These are phyloP conservation scores for Noctua comes DNA, from an alignment of 2,888 invertebrate species.

Conservation along the genomic window DNA sequence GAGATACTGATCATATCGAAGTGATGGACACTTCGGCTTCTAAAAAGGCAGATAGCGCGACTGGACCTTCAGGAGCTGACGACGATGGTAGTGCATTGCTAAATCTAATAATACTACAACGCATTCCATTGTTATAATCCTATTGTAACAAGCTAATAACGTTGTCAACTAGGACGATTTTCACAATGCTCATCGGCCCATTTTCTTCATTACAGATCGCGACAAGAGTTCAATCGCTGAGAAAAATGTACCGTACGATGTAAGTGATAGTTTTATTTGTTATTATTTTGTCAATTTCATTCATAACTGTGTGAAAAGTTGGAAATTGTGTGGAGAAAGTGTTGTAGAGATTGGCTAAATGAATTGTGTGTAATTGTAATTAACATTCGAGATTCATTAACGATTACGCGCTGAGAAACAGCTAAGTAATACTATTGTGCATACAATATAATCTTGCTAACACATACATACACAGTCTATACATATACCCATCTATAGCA, in stretches of 20 bases:
- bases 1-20: conserved; percentile 95
- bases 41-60: conserved; percentile 91
- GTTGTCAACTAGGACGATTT: conserved; percentile 70
- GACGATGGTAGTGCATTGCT: conserved; percentile 89
- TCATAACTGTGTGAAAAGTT: conserved; percentile 66
- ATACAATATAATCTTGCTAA: conserved; percentile 30
- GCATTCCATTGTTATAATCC: conserved; percentile 76
- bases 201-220: conserved; percentile 88
- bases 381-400: conserved; percentile 72
- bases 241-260: conserved; percentile 91
- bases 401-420: conserved; percentile 66
- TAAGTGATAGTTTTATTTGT: conserved; percentile 84
- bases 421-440: conserved; percentile 54
- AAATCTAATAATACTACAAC: conserved; percentile 79
- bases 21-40: conserved; percentile 92
- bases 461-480: not conserved
- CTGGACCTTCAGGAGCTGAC: conserved; percentile 91
- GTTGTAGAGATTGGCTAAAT: conserved; percentile 43
- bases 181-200: conserved; percentile 73
- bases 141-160: conserved; percentile 70
- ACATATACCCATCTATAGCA: not conserved
- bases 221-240: conserved; percentile 91
- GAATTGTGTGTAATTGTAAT: conserved; percentile 63
- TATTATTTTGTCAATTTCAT: conserved; percentile 72
- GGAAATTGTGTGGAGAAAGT: conserved; percentile 63